Percentiles rank a stretch among this genome's conserved stretches.
phyloP scores from a whole-genome alignment of 1,140 invertebrate species.

The Papilio dardanus region DNA sequence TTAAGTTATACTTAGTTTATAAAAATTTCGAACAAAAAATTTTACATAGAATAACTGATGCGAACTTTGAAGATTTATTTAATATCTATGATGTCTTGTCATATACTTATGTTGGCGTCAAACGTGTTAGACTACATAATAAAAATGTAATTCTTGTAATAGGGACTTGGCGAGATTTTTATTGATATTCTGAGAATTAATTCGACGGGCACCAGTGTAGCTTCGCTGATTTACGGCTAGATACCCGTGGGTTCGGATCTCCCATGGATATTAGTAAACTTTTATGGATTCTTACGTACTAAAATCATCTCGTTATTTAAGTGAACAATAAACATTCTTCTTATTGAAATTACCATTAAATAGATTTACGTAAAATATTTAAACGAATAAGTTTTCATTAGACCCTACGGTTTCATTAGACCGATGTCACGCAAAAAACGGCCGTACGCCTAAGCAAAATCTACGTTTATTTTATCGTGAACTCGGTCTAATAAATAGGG shows the following conservation, averaged over 20 bases:
- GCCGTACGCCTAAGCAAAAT: too few species aligned
- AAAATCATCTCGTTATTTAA: neutral
- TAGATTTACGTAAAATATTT: too few species aligned
- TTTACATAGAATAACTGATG: neutral
- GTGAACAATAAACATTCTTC: neutral
- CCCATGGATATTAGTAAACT: neutral
- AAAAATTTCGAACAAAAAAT: neutral
- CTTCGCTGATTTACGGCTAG: constrained; percentile 6
- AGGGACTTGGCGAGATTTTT: constrained; percentile 22
- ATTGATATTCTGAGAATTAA: constrained; percentile 18
- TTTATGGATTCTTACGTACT: neutral
- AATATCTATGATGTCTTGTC: neutral
- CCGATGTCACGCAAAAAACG: too few species aligned
- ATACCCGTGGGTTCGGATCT: neutral
- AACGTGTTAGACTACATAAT: constrained; percentile 34
- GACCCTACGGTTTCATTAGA: too few species aligned
- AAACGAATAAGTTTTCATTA: too few species aligned
- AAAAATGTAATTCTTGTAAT: constrained; percentile 31
- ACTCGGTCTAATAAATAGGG: too few species aligned
- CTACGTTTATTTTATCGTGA: too few species aligned
- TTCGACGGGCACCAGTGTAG: neutral
- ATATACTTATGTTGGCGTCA: neutral
- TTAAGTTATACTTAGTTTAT: neutral
- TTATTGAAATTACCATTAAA: too few species aligned
- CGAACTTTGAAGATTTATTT: neutral